Conservation (phyloP, 2,113 vertebrate genomes). For the Lophochroa leadbeateri region DNA sequence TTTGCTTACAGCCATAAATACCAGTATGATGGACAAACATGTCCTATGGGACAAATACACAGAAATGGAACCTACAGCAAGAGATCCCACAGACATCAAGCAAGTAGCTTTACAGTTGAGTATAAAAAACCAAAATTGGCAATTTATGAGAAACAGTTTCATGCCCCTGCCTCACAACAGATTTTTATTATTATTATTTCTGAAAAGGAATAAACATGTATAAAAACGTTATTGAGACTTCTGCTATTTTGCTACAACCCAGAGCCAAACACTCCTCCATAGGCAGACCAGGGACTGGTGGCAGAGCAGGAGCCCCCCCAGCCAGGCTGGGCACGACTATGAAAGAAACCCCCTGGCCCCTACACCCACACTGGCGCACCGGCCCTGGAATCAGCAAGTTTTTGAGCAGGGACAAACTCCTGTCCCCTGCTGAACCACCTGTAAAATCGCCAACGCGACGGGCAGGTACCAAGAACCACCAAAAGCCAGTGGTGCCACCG, state of each 20-base stretch:
- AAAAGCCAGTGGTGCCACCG: accelerated
- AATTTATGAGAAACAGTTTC: neutral
- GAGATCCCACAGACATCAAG: neutral
- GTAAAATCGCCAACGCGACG: accelerated
- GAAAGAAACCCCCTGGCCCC: neutral
- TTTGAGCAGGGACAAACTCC: accelerated
- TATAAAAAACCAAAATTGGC: accelerated
- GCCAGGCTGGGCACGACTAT: accelerated
- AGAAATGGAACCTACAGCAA: accelerated
- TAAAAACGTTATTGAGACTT: accelerated
- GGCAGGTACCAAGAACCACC: neutral
- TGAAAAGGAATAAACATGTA: neutral
- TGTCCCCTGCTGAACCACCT: accelerated
- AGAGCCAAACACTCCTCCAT: neutral
- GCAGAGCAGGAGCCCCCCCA: neutral
- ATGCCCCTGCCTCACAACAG: accelerated
- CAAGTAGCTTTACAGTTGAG: accelerated
- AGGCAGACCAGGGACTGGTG: accelerated
- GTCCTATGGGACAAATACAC: neutral
- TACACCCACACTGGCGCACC: neutral
- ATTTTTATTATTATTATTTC: neutral
- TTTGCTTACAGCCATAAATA: neutral
- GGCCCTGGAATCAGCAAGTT: accelerated
- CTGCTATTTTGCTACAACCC: accelerated
- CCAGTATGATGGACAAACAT: accelerated